Evolutionary conservation across 2,888 invertebrate genomes (phyloP).

Genomic region (Ophraella communa): DNA sequence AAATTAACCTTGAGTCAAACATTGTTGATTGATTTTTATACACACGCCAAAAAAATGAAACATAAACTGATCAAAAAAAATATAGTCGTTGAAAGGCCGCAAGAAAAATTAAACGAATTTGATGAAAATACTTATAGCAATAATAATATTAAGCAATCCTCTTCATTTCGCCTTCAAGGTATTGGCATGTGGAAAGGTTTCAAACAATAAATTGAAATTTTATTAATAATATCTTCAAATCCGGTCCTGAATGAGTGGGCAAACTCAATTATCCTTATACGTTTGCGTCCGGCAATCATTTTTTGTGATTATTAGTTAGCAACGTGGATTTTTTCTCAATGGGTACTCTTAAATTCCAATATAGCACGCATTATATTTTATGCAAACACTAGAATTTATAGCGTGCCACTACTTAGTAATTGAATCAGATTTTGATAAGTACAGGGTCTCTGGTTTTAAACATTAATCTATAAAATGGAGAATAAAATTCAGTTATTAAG

Average conservation of each 20-base stretch:
- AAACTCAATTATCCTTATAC: conserved; percentile 14
- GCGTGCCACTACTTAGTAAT: too few relatives aligned
- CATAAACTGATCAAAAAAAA: too few relatives aligned
- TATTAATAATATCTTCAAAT: not conserved
- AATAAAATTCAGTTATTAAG: too few relatives aligned
- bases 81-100: too few relatives aligned
- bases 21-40: not conserved
- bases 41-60: not conserved
- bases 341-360: not conserved
- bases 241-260: not conserved
- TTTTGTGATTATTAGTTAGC: conserved; percentile 2
- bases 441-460: too few relatives aligned
- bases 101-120: too few relatives aligned
- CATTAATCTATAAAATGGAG: too few relatives aligned
- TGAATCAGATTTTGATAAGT: too few relatives aligned
- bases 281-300: conserved; percentile 23
- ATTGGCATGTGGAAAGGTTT: not conserved
- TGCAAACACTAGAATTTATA: too few relatives aligned
- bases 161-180: not conserved
- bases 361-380: not conserved
- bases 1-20: not conserved
- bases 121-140: too few relatives aligned
- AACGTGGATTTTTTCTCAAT: conserved; percentile 7
- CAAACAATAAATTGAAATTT: not conserved
- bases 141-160: too few relatives aligned